These are phyloP conservation scores for Vulpes vulpes DNA, from an alignment of 2,113 vertebrate species.

Conservation along the genomic window DNA sequence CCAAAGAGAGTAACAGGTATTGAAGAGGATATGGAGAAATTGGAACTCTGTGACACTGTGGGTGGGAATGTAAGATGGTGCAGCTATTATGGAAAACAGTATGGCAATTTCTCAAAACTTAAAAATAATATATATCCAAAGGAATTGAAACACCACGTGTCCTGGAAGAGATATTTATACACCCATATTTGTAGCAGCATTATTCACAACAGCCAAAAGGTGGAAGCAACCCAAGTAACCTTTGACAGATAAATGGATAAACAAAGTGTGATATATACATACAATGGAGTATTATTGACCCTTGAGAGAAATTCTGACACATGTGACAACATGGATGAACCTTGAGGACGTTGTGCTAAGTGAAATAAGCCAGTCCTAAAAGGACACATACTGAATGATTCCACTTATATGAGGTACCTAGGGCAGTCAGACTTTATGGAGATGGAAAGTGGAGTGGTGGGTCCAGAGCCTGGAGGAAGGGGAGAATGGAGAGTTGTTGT, in stretches of 20 bases:
- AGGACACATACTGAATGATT: not conserved
- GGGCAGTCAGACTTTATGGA: not conserved
- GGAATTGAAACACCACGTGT: not conserved
- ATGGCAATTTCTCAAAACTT: not conserved
- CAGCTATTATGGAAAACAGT: not conserved
- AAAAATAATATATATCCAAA: not conserved
- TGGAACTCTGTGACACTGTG: not conserved
- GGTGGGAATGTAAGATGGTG: not conserved
- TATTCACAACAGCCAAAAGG: not conserved
- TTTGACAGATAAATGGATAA: not conserved
- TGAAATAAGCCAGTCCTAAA: not conserved
- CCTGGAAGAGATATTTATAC: not conserved
- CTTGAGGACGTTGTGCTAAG: not conserved
- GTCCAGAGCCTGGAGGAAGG: not conserved
- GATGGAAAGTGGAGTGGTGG: not conserved
- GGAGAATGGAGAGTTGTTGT: not conserved
- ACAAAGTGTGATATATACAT: not conserved
- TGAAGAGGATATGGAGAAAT: not conserved
- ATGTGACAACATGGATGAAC: not conserved
- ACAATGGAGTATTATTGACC: not conserved
- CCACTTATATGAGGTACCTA: not conserved
- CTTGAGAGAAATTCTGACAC: not conserved
- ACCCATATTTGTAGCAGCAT: not conserved
- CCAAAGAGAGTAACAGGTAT: not conserved
- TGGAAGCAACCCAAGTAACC: not conserved